Evolutionary conservation across 2,888 invertebrate species (phyloP).

Genomic region (Ectemnius continuus): DNA sequence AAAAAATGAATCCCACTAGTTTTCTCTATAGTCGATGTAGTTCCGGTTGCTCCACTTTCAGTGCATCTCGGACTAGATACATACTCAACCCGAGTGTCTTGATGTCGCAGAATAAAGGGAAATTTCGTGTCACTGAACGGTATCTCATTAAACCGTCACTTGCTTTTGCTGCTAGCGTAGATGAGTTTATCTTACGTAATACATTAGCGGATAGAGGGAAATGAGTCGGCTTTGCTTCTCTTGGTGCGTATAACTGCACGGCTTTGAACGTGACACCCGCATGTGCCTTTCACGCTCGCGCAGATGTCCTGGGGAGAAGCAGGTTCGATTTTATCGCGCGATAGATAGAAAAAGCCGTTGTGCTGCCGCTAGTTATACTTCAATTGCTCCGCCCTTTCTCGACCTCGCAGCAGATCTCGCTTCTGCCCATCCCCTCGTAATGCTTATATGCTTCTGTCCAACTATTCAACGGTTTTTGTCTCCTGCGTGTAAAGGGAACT

Average conservation of each 20-base stretch:
- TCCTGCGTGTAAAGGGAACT: too few relatives aligned
- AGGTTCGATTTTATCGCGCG: background rate
- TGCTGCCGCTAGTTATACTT: background rate
- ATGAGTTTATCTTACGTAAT: conserved; percentile 62
- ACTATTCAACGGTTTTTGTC: too few relatives aligned
- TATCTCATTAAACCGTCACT: conserved; percentile 27
- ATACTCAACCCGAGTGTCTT: too few relatives aligned
- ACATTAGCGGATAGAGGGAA: conserved; percentile 35
- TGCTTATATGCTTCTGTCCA: too few relatives aligned
- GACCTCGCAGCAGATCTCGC: background rate
- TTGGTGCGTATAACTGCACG: conserved; percentile 7
- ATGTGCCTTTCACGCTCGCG: conserved; percentile 23
- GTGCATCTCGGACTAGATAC: too few relatives aligned
- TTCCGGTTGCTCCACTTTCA: too few relatives aligned
- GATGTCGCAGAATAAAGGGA: too few relatives aligned
- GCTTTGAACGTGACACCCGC: conserved; percentile 49
- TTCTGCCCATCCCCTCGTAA: background rate
- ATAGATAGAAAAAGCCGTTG: conserved; percentile 2
- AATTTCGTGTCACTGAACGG: background rate
- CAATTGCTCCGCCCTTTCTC: background rate
- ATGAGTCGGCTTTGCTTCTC: conserved; percentile 54
- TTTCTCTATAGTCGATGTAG: too few relatives aligned
- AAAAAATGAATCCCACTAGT: too few relatives aligned
- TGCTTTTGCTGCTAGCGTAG: conserved; percentile 35
- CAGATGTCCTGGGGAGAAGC: conserved; percentile 19